Base-by-base conservation (phyloP, 2,888 invertebrate species). In the Apoda limacodes region DNA sequence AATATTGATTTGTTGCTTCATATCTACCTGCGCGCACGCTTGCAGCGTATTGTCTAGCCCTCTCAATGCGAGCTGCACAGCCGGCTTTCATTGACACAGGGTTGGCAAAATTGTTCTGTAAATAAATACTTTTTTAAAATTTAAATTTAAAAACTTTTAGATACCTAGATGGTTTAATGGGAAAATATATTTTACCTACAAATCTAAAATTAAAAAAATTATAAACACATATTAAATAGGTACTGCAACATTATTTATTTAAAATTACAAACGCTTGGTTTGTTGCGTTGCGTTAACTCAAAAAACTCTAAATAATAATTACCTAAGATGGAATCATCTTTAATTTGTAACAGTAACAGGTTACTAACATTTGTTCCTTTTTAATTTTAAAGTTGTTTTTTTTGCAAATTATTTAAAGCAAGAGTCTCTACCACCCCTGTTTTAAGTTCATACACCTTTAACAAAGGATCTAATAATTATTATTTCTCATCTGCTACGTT, bases 401-500 rank as follows among this genome's bases (percentile, higher is more conserved):
- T 17, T 22, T 15, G 27, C n/a, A n/a, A n/a, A n/a, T n/a, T n/a
- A n/a, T n/a, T n/a, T n/a, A n/a, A n/a, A n/a, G n/a, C n/a, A n/a
- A n/a, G n/a, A n/a, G n/a, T n/a, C n/a, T n/a, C n/a, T n/a, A n/a
- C 48, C 62, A 76, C 63, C 78, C 78, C 78, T 80, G 52, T 52
- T 48, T n/a, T 41, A 57, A 60, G 62, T 64, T 70, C 66, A 64
- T 71, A 63, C 65, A 60, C 66, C 56, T 68, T 63, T 71, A 70
- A 80, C 80, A 80, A 80, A 71, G 65, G 75, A 61, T 66, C 60
- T 63, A 72, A 78, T 80, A 78, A 80, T 80, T 72, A 80, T 80
- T 80, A 78, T 80, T 80, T 76, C 76, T 80, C 78, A 76, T 80
- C 76, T 76, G 76, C 67, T 67, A 66, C 80, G 72, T 80, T 80